Evolutionary conservation across 2,797 vertebrate genomes (phyloP).

Genomic region (Micrastur ruficollis): DNA sequence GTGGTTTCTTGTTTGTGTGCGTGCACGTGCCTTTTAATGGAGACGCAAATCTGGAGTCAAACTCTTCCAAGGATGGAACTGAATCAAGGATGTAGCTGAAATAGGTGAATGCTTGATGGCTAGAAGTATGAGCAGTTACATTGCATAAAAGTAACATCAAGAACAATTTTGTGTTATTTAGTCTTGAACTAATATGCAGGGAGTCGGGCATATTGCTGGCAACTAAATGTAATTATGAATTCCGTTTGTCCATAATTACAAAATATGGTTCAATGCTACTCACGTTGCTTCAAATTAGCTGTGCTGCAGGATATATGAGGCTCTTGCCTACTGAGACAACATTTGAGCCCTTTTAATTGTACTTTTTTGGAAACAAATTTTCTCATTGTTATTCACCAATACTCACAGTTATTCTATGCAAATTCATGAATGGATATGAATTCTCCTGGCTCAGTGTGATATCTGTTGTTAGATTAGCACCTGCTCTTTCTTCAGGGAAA

Average conservation of each 20-base stretch:
- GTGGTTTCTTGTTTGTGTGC: too few species aligned
- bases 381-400: neutral
- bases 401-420: neutral
- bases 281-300: neutral
- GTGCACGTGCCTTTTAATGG: fast-evolving
- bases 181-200: neutral
- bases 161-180: fast-evolving
- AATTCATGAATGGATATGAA: neutral
- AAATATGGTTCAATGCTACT: neutral
- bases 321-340: neutral
- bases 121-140: neutral
- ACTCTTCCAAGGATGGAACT: neutral
- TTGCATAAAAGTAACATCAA: neutral
- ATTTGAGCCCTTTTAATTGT: neutral
- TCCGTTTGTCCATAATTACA: neutral
- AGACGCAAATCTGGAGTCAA: neutral
- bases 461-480: neutral
- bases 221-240: neutral
- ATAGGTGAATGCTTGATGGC: neutral
- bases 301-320: neutral
- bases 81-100: neutral
- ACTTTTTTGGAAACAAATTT: neutral
- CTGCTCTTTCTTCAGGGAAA: constrained; percentile 32
- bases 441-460: neutral
- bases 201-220: neutral